phyloP scores from a whole-genome alignment of 1,140 invertebrate species.

The Dendroctonus valens region DNA sequence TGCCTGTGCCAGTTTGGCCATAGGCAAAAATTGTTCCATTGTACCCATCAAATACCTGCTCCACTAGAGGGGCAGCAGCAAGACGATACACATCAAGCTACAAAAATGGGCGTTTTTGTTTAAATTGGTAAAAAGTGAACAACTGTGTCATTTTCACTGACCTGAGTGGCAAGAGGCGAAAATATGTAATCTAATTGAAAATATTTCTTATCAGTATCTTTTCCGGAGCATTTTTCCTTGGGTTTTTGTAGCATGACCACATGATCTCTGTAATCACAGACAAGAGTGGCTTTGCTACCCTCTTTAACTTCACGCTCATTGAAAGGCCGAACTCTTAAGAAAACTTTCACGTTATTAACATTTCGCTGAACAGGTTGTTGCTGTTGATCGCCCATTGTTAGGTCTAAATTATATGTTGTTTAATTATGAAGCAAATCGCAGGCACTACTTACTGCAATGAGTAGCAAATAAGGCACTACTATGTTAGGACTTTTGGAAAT shows the following conservation, averaged over 20 bases:
- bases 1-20: slow-evolving; percentile 95
- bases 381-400: slow-evolving; percentile 11
- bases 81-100: slow-evolving; percentile 91
- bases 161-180: slow-evolving; percentile 81
- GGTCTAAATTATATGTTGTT: background rate
- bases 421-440: no score
- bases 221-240: slow-evolving; percentile 47
- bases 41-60: slow-evolving; percentile 92
- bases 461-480: no score
- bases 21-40: slow-evolving; percentile 97
- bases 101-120: slow-evolving; percentile 37
- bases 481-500: no score
- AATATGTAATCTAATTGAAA: slow-evolving; percentile 95
- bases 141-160: slow-evolving; percentile 41
- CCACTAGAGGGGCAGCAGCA: slow-evolving; percentile 89
- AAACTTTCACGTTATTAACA: slow-evolving; percentile 73
- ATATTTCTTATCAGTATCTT: slow-evolving; percentile 62
- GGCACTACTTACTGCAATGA: no score
- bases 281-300: slow-evolving; percentile 68
- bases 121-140: slow-evolving; percentile 9
- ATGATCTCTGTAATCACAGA: slow-evolving; percentile 73
- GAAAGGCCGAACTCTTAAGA: slow-evolving; percentile 84
- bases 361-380: slow-evolving; percentile 10
- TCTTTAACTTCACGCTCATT: slow-evolving; percentile 74
- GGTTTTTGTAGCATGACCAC: slow-evolving; percentile 75